These are phyloP conservation scores for Drosophila borealis DNA, from an alignment of 2,888 invertebrate species.

Conservation along the genomic window DNA sequence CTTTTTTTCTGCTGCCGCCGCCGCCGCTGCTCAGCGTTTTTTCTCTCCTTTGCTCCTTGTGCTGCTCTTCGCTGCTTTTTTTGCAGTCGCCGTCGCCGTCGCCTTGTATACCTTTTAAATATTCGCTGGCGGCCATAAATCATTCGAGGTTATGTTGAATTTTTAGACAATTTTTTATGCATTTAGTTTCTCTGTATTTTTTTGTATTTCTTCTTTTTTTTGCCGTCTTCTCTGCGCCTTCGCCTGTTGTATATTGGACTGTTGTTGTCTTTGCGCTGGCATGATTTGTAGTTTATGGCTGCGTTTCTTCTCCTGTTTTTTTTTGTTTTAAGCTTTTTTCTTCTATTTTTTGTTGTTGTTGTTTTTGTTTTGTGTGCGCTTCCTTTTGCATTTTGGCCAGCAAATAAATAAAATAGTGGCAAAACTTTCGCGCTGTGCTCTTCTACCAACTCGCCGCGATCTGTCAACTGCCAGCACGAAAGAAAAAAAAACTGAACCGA, in stretches of 20 bases:
- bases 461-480: slow-evolving; percentile 47
- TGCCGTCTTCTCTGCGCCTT: slow-evolving; percentile 40
- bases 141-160: slow-evolving; percentile 84
- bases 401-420: slow-evolving; percentile 76
- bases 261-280: slow-evolving; percentile 64
- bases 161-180: slow-evolving; percentile 78
- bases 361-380: slow-evolving; percentile 32
- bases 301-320: slow-evolving; percentile 43
- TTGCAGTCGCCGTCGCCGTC: slow-evolving; percentile 8
- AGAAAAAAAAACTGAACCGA: slow-evolving; percentile 4
- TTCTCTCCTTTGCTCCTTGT: slow-evolving; percentile 16
- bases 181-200: slow-evolving; percentile 51
- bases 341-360: neutral
- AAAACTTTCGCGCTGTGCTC: slow-evolving; percentile 47
- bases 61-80: slow-evolving; percentile 23
- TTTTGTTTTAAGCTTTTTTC: slow-evolving; percentile 1
- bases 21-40: slow-evolving; percentile 4
- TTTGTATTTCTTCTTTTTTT: slow-evolving; percentile 8
- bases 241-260: slow-evolving; percentile 21
- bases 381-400: slow-evolving; percentile 61
- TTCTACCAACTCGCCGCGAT: slow-evolving; percentile 27
- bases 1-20: neutral
- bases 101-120: slow-evolving; percentile 80
- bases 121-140: slow-evolving; percentile 83
- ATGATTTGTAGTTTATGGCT: slow-evolving; percentile 80